phyloP scores from a whole-genome alignment of 2,888 invertebrate genomes.

The Nysson spinosus region DNA sequence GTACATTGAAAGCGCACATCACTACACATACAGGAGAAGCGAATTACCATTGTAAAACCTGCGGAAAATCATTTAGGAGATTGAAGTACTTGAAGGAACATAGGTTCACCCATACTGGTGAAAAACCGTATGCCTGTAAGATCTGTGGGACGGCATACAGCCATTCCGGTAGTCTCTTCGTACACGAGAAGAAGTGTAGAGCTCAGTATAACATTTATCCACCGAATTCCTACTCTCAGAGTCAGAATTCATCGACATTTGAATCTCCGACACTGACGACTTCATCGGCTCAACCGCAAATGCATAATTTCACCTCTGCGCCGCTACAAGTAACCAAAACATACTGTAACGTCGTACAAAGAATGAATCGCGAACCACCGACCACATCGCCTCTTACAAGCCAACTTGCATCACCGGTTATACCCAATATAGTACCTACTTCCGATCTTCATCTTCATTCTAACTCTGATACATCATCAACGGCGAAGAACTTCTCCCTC shows the following conservation, averaged over 20 bases:
- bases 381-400: too few relatives aligned
- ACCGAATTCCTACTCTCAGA: conserved; percentile 29
- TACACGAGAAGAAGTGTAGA: conserved; percentile 71
- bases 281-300: too few relatives aligned
- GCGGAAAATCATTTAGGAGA: conserved; percentile 71
- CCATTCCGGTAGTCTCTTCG: conserved; percentile 72
- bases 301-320: too few relatives aligned
- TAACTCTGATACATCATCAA: conserved; percentile 48
- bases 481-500: conserved; percentile 60
- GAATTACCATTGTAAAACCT: conserved; percentile 73
- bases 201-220: conserved; percentile 60
- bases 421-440: conserved; percentile 35
- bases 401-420: too few relatives aligned
- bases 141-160: conserved; percentile 72
- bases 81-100: conserved; percentile 72
- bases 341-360: conserved; percentile 45
- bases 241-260: conserved; percentile 22
- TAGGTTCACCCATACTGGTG: conserved; percentile 71
- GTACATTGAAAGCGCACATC: conserved; percentile 72
- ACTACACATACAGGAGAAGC: conserved; percentile 74
- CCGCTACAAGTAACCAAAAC: conserved; percentile 47
- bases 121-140: conserved; percentile 72
- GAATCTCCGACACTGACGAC: conserved; percentile 53
- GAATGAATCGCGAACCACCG: too few relatives aligned
- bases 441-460: conserved; percentile 50